phyloP scores from a whole-genome alignment of 2,888 invertebrate genomes.

The Lottia gigantea region DNA sequence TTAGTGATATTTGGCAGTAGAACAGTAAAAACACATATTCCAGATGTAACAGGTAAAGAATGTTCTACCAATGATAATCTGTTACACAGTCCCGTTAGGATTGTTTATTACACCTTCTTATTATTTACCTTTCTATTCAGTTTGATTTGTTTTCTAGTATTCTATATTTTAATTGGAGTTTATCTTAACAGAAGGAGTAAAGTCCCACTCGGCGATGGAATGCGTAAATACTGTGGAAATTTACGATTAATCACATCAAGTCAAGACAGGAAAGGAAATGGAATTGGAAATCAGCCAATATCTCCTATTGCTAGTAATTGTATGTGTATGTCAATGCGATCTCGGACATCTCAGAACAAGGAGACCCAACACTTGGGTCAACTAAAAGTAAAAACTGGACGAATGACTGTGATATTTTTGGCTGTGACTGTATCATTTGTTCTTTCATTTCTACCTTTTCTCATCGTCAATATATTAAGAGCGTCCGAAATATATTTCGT shows the following conservation, averaged over 20 bases:
- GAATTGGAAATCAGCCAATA: conserved; percentile 26
- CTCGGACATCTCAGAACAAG: neutral
- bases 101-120: conserved; percentile 46
- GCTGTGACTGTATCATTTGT: conserved; percentile 49
- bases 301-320: neutral
- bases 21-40: conserved; percentile 32
- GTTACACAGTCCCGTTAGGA: conserved; percentile 33
- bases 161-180: conserved; percentile 48
- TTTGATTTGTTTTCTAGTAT: conserved; percentile 37
- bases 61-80: conserved; percentile 46
- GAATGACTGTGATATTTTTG: conserved; percentile 52
- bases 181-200: conserved; percentile 43
- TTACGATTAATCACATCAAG: conserved; percentile 22
- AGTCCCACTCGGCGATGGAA: conserved; percentile 40
- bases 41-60: conserved; percentile 39
- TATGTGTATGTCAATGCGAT: neutral
- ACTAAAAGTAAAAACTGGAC: conserved; percentile 35
- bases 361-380: conserved; percentile 13
- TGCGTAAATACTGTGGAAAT: no score
- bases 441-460: conserved; percentile 48
- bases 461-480: conserved; percentile 46
- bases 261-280: conserved; percentile 27
- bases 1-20: conserved; percentile 44
- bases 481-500: conserved; percentile 44
- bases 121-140: conserved; percentile 41